A percentile compares a stretch with the other conserved stretches of the same genome.
Conservation (phyloP, 2,113 vertebrate genomes). For the Tinamus guttatus region DNA sequence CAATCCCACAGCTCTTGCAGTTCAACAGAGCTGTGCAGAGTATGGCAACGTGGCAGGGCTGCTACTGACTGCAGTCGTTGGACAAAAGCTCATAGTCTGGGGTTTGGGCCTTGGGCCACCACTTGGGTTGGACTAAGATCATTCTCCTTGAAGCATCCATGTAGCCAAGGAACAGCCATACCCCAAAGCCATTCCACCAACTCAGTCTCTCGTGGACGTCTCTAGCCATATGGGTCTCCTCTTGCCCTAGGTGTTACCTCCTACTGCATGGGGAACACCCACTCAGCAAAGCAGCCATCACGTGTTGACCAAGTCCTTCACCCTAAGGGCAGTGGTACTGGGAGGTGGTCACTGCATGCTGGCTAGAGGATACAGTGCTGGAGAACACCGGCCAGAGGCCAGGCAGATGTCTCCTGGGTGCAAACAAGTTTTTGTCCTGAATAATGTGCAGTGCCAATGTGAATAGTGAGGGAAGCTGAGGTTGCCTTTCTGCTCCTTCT, state of each 20-base stretch:
- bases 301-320: no score
- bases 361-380: background rate
- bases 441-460: rapidly evolving
- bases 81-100: background rate
- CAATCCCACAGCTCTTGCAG: background rate
- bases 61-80: background rate
- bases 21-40: background rate
- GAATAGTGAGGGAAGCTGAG: background rate
- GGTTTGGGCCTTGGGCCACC: background rate
- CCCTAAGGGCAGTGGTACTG: no score
- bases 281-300: no score
- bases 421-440: background rate
- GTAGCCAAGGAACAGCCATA: no score
- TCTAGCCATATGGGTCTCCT: no score
- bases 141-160: no score
- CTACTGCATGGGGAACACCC: no score
- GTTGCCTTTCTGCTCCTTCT: background rate
- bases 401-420: background rate
- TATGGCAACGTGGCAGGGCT: rapidly evolving
- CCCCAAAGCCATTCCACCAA: no score
- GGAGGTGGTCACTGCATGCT: no score
- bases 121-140: background rate
- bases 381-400: background rate
- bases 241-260: no score
- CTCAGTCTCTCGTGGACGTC: no score